These are phyloP conservation scores for Leontocebus nigricollis DNA, from an alignment of 2,797 vertebrate genomes.

Conservation along the genomic window DNA sequence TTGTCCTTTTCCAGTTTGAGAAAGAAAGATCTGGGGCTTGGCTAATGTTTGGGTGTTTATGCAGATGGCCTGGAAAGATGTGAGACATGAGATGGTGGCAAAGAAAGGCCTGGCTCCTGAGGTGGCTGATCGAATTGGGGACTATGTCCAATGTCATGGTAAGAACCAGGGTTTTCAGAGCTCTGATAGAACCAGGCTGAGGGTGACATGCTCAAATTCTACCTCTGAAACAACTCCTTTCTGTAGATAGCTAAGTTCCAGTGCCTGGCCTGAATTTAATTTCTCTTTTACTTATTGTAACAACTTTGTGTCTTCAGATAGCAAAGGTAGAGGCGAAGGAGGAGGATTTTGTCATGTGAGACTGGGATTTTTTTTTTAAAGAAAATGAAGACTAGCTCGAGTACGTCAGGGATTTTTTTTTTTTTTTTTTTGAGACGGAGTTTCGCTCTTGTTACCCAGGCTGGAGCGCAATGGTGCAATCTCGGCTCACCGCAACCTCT, in stretches of 20 bases:
- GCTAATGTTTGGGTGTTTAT: constrained; percentile 53
- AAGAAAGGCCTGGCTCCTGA: constrained; percentile 91
- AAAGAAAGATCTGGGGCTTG: background rate
- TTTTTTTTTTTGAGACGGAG: too few relatives aligned
- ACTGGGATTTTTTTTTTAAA: background rate
- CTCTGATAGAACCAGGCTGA: background rate
- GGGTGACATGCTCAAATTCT: background rate
- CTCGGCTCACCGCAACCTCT: too few relatives aligned
- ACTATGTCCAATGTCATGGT: constrained; percentile 91
- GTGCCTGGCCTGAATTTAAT: constrained; percentile 31
- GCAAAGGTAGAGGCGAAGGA: constrained; percentile 36
- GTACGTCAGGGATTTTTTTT: background rate
- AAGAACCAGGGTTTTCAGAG: constrained; percentile 64
- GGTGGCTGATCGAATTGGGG: constrained; percentile 89
- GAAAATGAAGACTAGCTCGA: background rate
- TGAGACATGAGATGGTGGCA: constrained; percentile 92
- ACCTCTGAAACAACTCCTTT: constrained; percentile 7
- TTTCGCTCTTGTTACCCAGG: too few relatives aligned
- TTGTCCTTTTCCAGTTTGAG: background rate
- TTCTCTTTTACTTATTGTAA: constrained; percentile 38
- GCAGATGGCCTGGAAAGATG: constrained; percentile 90
- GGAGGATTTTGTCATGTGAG: background rate
- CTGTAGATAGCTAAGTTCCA: background rate
- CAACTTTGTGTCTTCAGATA: constrained; percentile 15
- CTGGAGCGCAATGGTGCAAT: too few relatives aligned